Evolutionary conservation across 2,113 vertebrate species (phyloP).

Genomic region (Colinus virginianus): DNA sequence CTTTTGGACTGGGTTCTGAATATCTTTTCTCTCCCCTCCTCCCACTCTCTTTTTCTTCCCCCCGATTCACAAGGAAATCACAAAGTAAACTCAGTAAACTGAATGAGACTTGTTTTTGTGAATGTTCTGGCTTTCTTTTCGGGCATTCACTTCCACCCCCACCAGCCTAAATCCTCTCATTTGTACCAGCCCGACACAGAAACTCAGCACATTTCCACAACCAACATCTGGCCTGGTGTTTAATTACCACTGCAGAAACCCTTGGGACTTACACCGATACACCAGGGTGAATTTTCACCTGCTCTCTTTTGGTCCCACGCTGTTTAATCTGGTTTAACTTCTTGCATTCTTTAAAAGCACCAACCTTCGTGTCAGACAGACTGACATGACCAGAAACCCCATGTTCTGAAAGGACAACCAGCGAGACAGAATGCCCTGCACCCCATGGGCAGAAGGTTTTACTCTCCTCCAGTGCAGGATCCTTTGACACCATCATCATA

Average conservation of each 20-base stretch:
- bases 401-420: not conserved
- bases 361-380: not conserved
- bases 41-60: conserved; percentile 38
- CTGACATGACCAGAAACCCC: not conserved
- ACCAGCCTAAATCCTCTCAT: not conserved
- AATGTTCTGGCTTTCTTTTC: not conserved
- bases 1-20: conserved; percentile 16
- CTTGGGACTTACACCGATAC: not conserved
- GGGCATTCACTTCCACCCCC: conserved; percentile 6
- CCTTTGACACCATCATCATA: too few species aligned
- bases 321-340: not conserved
- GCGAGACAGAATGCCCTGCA: not conserved
- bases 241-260: not conserved
- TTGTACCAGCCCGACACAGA: not conserved
- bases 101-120: not conserved
- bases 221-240: not conserved
- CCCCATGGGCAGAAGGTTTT: not conserved
- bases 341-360: not conserved
- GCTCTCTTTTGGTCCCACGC: not conserved
- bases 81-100: conserved; percentile 45
- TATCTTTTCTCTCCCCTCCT: not conserved
- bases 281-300: not conserved
- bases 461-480: not conserved
- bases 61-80: conserved; percentile 63
- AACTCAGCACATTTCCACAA: not conserved